These are phyloP conservation scores for Lerema accius DNA, from an alignment of 1,140 invertebrate species.

Conservation along the genomic window DNA sequence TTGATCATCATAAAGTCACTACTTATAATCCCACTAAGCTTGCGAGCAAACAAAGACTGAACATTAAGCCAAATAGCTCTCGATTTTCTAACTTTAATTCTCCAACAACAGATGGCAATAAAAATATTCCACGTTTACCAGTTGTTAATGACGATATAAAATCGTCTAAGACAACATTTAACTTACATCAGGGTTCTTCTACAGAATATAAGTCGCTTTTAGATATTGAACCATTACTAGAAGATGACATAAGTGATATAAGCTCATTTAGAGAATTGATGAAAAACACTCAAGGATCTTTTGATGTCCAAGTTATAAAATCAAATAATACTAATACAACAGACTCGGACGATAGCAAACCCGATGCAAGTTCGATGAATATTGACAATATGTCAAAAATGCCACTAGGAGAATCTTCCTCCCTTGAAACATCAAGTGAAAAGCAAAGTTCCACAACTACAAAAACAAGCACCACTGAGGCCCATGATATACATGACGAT, in stretches of 20 bases:
- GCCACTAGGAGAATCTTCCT: constrained; percentile 18
- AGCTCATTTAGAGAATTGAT: constrained; percentile 78
- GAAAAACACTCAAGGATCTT: constrained; percentile 78
- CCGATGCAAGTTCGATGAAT: constrained; percentile 71
- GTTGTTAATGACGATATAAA: constrained; percentile 37
- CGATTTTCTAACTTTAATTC: constrained; percentile 67
- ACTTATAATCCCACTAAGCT: constrained; percentile 78
- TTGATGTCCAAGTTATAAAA: constrained; percentile 83
- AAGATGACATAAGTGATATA: constrained; percentile 81
- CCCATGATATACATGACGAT: constrained; percentile 38
- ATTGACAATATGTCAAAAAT: constrained; percentile 59
- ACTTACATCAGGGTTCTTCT: constrained; percentile 59
- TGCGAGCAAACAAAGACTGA: constrained; percentile 61
- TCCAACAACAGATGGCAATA: constrained; percentile 50
- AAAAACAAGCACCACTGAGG: constrained; percentile 34
- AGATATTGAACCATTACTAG: constrained; percentile 82
- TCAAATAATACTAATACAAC: constrained; percentile 65
- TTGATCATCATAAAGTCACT: constrained; percentile 75
- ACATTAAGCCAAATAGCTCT: constrained; percentile 55
- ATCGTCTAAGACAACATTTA: constrained; percentile 44
- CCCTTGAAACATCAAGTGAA: constrained; percentile 34
- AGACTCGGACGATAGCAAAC: constrained; percentile 61
- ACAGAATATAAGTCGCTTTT: constrained; percentile 81
- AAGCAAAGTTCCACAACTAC: constrained; percentile 45
- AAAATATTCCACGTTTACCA: constrained; percentile 43